These are phyloP conservation scores for Strongylocentrotus purpuratus DNA, from an alignment of 35 echinoderm and acorn worm species.

Conservation along the genomic window DNA sequence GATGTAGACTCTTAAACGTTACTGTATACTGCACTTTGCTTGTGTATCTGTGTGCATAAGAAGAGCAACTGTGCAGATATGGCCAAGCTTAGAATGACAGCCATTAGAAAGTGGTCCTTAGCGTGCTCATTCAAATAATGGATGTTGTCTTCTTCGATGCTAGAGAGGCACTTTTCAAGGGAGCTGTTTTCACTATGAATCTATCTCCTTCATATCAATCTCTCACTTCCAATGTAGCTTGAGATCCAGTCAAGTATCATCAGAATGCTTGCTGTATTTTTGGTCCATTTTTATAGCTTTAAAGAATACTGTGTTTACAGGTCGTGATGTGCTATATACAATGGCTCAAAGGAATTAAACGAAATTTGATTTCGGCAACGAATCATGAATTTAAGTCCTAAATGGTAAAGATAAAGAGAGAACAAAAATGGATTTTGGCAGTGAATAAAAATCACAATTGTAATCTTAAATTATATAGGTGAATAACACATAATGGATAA, in stretches of 20 bases:
- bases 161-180: not conserved
- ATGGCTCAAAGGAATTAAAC: not conserved
- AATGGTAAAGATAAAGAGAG: too few relatives aligned
- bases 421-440: not conserved
- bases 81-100: not conserved
- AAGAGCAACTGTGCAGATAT: not conserved
- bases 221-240: not conserved
- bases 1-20: too few relatives aligned
- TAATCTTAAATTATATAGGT: not conserved
- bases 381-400: too few relatives aligned
- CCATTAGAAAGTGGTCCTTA: conserved; percentile 2
- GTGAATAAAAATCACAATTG: not conserved
- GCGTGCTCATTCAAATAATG: not conserved
- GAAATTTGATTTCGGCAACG: too few relatives aligned
- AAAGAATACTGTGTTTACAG: not conserved
- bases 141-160: not conserved
- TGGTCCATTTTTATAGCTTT: not conserved
- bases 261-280: not conserved
- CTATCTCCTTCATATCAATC: not conserved
- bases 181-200: not conserved
- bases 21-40: not conserved
- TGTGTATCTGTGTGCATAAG: not conserved
- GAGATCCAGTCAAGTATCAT: not conserved
- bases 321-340: not conserved
- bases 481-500: not conserved